Percentiles rank a stretch among this genome's conserved stretches.
Evolutionary conservation across 2,797 vertebrate species (phyloP).

Genomic region (Falco berigora): DNA sequence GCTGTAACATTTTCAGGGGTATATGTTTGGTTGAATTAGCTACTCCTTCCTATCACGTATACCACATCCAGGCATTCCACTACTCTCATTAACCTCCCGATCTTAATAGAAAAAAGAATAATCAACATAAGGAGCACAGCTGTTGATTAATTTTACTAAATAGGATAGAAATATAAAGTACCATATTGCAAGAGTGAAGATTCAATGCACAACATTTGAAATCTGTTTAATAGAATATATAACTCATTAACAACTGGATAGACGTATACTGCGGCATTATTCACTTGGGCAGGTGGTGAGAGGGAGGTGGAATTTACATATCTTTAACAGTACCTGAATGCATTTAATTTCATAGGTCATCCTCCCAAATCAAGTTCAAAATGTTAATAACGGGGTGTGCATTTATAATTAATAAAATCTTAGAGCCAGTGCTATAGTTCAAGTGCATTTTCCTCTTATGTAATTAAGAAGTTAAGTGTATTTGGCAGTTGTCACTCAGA

Average conservation of each 20-base stretch:
- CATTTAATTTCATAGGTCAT: slow-evolving; percentile 66
- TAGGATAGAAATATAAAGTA: slow-evolving; percentile 52
- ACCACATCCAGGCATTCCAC: slow-evolving; percentile 9
- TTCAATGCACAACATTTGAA: slow-evolving; percentile 46
- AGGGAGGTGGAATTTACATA: slow-evolving; percentile 64
- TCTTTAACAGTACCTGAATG: slow-evolving; percentile 71
- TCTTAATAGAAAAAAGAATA: slow-evolving; percentile 26
- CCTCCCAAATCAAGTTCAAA: slow-evolving; percentile 83
- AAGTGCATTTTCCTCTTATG: slow-evolving; percentile 28
- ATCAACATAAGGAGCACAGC: slow-evolving; percentile 57
- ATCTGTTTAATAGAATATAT: slow-evolving; percentile 45
- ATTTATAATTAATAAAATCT: slow-evolving; percentile 76
- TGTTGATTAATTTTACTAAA: slow-evolving; percentile 72
- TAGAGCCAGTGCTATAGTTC: slow-evolving; percentile 27
- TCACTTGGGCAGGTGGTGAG: slow-evolving; percentile 27
- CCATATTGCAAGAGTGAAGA: slow-evolving; percentile 51
- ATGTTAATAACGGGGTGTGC: slow-evolving; percentile 83
- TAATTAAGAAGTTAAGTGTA: slow-evolving; percentile 44
- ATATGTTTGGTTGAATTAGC: slow-evolving; percentile 29
- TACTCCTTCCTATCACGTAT: neutral
- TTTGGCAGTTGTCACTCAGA: slow-evolving; percentile 44
- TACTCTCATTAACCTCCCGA: slow-evolving; percentile 64
- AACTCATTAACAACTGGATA: slow-evolving; percentile 52
- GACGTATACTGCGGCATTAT: neutral
- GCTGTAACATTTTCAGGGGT: slow-evolving; percentile 25